Evolutionary conservation across 2,797 vertebrate species (phyloP), one percentile per base, ranked within the genome.

Genomic region (Octomys mimax): DNA sequence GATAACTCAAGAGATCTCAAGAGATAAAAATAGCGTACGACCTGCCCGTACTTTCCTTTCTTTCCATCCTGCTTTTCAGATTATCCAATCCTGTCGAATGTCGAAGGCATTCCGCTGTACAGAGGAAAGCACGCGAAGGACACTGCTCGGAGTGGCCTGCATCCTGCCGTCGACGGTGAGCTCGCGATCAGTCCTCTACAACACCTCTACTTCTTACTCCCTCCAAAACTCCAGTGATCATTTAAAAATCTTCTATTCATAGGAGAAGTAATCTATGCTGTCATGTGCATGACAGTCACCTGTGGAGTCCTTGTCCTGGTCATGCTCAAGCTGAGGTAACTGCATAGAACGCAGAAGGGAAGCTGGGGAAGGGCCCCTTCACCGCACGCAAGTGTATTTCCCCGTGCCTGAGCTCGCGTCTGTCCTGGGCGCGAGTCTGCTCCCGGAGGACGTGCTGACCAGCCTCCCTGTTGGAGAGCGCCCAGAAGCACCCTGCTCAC

Each of bases 271-370:
- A 89, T 99, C 73, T 99, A 99, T 93, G 94, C 97, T 75, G 89
- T 99, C 98, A 93, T 98, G 39, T 98, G 99, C 92, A 97, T 98
- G 97, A 94, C 98, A 49, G 93, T 99, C 89, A 94, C 99, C 96
- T 97, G 99, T 92, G 99, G 98, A 87, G 98, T 98, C 96, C 94
- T 99, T 84, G 96, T 99, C 39, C 52, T 98, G 97, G 89, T 99
- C 97, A 96, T 99, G 75, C 97, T 98, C 94, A 99, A 98, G 96
- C 98, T 99, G 93, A 98, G 99, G 99, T 99, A 98, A 99, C 78
- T 88, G 95, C 39, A n/a, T 16, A 14, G 28, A 90, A 10, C 7
- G 33, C 31, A 13, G 54, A 57, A 61, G 28, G 19, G 66, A 33
- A 19, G 5, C 31, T 64, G 7, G 59, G 70, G 39, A 6, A 24